These are phyloP conservation scores for Chrysaora quinquecirrha DNA, from an alignment of 30 jellyfish, hydroid and myxozoan genomes.

Conservation along the genomic window DNA sequence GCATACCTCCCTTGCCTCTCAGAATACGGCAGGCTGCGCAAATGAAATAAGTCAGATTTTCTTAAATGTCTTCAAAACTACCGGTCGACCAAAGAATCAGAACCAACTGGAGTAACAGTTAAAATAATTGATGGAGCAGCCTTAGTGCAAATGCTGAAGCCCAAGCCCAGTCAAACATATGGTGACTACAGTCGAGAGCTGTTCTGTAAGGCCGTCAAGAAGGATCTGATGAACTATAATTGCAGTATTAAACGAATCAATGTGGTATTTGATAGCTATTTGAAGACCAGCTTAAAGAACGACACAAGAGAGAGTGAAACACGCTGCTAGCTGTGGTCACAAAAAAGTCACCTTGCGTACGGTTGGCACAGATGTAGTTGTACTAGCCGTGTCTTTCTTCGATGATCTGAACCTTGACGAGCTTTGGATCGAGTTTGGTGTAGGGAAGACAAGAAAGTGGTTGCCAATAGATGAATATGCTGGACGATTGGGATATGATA, in stretches of 20 bases:
- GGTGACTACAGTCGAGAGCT: conserved; percentile 1
- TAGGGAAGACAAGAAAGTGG: no score
- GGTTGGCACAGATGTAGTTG: conserved; percentile 57
- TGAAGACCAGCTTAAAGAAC: conserved; percentile 29
- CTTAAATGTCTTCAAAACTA: conserved; percentile 18
- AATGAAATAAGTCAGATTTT: conserved; percentile 49
- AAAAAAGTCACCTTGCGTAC: conserved; percentile 22
- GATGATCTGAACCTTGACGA: background rate
- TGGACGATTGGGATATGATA: no score
- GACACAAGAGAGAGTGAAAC: conserved; percentile 21
- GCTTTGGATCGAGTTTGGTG: no score
- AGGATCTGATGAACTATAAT: no score
- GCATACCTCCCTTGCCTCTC: no score
- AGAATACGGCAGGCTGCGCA: conserved; percentile 56
- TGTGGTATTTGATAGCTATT: no score
- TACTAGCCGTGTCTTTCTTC: conserved; percentile 14
- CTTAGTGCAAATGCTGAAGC: conserved; percentile 13
- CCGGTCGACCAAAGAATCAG: no score
- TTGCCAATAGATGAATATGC: no score
- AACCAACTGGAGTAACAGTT: background rate
- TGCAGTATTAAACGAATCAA: no score
- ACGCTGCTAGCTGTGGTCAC: conserved; percentile 3
- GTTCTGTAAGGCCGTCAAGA: no score
- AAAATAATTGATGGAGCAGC: conserved; percentile 59
- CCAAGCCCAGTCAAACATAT: conserved; percentile 27